Base-by-base conservation (phyloP, 2,797 vertebrate genomes). In the Falco peregrinus region DNA sequence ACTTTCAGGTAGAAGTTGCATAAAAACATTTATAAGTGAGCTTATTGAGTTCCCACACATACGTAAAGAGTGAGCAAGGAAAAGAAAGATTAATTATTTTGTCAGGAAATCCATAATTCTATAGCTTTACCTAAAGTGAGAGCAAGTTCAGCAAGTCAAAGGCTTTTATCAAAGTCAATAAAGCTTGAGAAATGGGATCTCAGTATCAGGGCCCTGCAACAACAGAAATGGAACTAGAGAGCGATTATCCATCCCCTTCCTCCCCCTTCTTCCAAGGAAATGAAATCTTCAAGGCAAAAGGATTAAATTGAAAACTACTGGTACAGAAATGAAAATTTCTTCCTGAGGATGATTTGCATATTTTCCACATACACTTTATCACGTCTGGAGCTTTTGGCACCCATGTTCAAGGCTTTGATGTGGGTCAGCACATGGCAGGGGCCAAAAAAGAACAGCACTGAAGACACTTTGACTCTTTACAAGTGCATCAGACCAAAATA, bases 151-250 rank as follows among this genome's bases (percentile, higher is more conserved):
- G 90, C 78, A 81, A 95, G 90, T 93, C 88, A 85, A 69, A 87
- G 71, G 68, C 33, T 93, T 97, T 97, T 92, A 97, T 95, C 69
- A 89, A 97, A 97, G 96, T 95, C 95, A 95, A 93, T 96, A 95
- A 93, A 81, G 74, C 90, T 87, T 96, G 95, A 97, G 89, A 92
- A 97, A 96, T 93, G 41, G 80, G 83, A 86, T 96, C 83, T 85
- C 54, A 65, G 74, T 93, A 94, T 78, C 87, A 93, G 82, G 53
- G 64, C 21, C 86, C 77, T 87, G 89, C 93, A 96, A 92, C 87
- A 97, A 82, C 77, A 94, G 93, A 96, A 95, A 70, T 79, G 77
- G 70, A 96, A 94, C 79, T 90, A 65, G 74, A 84, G 63, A 71
- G 76, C 5, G 41, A 89, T 95, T 96, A 95, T 67, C 26, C 74